These are phyloP conservation scores for Xenops minutus DNA, from an alignment of 2,797 vertebrate genomes.

Conservation along the genomic window DNA sequence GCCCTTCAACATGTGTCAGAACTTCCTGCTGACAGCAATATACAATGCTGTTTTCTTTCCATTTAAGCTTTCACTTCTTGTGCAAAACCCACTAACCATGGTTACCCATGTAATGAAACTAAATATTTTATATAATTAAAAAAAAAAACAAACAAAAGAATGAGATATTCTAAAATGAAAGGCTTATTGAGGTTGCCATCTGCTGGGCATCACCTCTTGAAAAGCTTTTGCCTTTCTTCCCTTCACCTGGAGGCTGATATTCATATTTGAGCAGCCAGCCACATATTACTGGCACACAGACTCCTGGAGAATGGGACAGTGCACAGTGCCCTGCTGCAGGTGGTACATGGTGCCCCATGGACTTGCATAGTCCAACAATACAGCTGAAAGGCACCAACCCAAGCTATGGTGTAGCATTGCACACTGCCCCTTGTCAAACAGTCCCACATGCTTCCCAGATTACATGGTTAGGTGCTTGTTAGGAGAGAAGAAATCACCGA, in stretches of 20 bases:
- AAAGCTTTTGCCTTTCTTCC: not conserved
- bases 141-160: not conserved
- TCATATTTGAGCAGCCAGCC: not conserved
- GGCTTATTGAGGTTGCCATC: not conserved
- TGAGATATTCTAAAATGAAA: not conserved
- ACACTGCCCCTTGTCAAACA: not conserved
- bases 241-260: not conserved
- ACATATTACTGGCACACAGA: not conserved
- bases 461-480: fast-evolving
- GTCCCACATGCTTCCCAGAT: not conserved
- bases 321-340: not conserved
- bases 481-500: not conserved
- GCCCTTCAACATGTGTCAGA: not conserved
- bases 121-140: not conserved
- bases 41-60: not conserved
- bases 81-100: not conserved
- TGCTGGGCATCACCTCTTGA: not conserved
- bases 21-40: not conserved
- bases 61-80: not conserved
- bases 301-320: not conserved
- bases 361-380: not conserved
- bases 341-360: not conserved
- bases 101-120: not conserved
- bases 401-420: fast-evolving
- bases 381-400: not conserved